Conservation (phyloP, 2,888 invertebrate genomes). For the Frankliniella fusca region DNA sequence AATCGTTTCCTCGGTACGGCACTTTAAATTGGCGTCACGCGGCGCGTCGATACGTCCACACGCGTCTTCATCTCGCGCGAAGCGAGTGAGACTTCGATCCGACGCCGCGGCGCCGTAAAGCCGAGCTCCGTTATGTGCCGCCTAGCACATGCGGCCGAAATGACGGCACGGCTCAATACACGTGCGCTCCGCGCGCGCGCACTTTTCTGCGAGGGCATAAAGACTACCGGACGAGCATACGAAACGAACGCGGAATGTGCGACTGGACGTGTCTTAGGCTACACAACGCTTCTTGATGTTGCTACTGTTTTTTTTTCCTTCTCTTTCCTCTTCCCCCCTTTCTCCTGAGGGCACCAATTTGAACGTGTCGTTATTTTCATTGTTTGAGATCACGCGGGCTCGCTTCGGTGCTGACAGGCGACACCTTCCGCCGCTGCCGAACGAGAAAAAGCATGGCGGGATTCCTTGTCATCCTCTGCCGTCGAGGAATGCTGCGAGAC, state of each 20-base stretch:
- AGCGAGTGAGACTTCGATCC: background rate
- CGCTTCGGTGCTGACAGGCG: background rate
- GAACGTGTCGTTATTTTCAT: too few species aligned
- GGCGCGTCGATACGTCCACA: constrained; percentile 6
- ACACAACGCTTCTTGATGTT: too few species aligned
- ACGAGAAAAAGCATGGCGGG: background rate
- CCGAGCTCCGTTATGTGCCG: too few species aligned
- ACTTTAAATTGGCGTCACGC: constrained; percentile 16
- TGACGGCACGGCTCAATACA: background rate
- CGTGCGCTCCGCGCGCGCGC: background rate
- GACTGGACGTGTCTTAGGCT: too few species aligned
- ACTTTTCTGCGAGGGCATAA: too few species aligned
- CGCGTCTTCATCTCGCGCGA: background rate
- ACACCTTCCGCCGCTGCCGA: background rate
- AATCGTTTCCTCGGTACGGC: background rate
- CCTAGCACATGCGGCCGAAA: background rate
- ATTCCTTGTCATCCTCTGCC: background rate
- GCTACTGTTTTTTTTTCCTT: too few species aligned
- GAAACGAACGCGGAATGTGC: too few species aligned
- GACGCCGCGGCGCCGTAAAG: too few species aligned
- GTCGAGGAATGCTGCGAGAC: too few species aligned
- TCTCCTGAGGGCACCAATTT: too few species aligned
- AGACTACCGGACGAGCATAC: too few species aligned
- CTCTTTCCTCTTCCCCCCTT: too few species aligned
- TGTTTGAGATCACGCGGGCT: background rate